Percentiles rank a stretch among this genome's conserved stretches.
These are phyloP conservation scores for Bombus pascuorum DNA, from an alignment of 1,140 invertebrate genomes.

Conservation along the genomic window DNA sequence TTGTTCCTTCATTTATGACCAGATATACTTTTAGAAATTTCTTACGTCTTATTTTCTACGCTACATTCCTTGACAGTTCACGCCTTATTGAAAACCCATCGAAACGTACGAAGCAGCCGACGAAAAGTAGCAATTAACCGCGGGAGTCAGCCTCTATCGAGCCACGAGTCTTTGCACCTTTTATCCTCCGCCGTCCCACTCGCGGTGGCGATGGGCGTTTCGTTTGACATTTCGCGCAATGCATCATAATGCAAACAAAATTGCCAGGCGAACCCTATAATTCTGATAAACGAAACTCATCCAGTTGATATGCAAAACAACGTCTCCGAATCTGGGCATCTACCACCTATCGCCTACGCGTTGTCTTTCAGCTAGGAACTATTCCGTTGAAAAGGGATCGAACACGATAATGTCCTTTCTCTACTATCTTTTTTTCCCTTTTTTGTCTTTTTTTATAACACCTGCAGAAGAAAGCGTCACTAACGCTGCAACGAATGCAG, in stretches of 20 bases:
- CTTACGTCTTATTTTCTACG: background rate
- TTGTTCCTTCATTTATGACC: background rate
- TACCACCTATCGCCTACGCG: background rate
- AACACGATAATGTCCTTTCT: too few relatives aligned
- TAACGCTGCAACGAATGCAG: background rate
- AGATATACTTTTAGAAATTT: background rate
- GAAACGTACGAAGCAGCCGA: background rate
- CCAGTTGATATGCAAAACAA: background rate
- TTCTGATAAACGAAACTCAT: background rate
- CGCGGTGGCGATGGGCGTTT: constrained; percentile 35
- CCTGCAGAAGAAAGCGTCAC: background rate
- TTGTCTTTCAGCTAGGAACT: background rate
- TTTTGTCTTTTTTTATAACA: background rate
- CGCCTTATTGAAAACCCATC: background rate
- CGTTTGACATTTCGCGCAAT: constrained; percentile 18
- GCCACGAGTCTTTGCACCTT: background rate
- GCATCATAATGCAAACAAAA: constrained; percentile 13
- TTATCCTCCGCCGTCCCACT: background rate
- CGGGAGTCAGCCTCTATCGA: background rate
- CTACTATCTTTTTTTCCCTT: background rate
- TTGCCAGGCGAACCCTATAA: background rate
- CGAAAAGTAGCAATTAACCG: constrained; percentile 6
- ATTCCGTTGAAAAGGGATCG: too few relatives aligned
- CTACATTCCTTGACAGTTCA: too few relatives aligned
- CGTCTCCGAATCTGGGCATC: background rate